Conservation (phyloP, 1,140 invertebrate genomes). For the Zaprionus africanus region DNA sequence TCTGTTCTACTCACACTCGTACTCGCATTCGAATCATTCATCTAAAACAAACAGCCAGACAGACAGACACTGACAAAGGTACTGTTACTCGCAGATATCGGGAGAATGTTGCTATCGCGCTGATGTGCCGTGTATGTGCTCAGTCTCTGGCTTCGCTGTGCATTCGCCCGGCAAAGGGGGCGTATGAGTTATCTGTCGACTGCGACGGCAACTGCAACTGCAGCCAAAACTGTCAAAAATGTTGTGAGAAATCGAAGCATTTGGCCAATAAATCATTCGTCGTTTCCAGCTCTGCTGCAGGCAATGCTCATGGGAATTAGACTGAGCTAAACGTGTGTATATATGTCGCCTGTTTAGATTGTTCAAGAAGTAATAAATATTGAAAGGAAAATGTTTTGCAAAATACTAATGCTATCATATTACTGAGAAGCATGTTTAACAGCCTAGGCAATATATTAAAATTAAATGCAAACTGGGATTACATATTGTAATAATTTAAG, state of each 20-base stretch:
- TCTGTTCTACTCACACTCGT: slow-evolving; percentile 53
- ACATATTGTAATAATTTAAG: no score
- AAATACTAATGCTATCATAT: background rate
- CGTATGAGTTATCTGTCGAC: slow-evolving; percentile 41
- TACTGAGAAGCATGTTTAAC: background rate
- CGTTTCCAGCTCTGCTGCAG: background rate
- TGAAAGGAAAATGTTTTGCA: background rate
- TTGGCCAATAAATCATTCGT: slow-evolving; percentile 44
- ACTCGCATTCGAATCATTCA: slow-evolving; percentile 35
- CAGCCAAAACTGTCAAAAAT: slow-evolving; percentile 38
- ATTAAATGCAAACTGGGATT: background rate
- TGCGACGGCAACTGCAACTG: slow-evolving; percentile 37
- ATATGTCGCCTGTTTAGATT: background rate
- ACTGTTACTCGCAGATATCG: slow-evolving; percentile 35
- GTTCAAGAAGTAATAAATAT: slow-evolving; percentile 3
- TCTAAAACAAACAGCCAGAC: slow-evolving; percentile 51
- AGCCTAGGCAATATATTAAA: background rate
- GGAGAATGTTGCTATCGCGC: slow-evolving; percentile 56
- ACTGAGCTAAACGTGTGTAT: slow-evolving; percentile 1
- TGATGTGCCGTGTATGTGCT: slow-evolving; percentile 25
- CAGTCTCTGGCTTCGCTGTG: background rate
- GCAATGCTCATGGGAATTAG: background rate
- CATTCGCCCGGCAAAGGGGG: slow-evolving; percentile 29
- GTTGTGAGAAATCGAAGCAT: slow-evolving; percentile 45
- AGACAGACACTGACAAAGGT: slow-evolving; percentile 75